Conservation (phyloP, 1,140 invertebrate genomes). For the Panagrolaimus sp. region DNA sequence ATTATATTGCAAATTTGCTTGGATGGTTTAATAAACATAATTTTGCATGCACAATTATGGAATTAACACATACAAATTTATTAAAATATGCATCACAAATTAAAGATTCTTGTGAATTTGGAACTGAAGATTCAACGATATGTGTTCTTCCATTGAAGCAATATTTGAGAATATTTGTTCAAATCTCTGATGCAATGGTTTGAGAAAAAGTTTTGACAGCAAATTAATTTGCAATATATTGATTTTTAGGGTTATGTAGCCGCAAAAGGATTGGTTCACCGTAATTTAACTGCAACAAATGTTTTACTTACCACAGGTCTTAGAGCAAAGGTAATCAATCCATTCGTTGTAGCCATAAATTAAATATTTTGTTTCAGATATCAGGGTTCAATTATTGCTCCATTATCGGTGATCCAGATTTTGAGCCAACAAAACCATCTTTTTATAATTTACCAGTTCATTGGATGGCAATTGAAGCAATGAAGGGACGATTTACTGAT, state of each 20-base stretch:
- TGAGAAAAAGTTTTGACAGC: no score
- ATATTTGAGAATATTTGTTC: constrained; percentile 25
- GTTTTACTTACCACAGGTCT: constrained; percentile 37
- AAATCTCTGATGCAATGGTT: constrained; percentile 36
- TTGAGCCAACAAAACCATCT: constrained; percentile 17
- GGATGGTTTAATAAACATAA: constrained; percentile 36
- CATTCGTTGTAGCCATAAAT: no score
- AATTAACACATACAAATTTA: constrained; percentile 35
- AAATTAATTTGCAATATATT: no score
- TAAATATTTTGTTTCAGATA: no score
- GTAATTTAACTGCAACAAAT: constrained; percentile 31
- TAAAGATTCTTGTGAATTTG: constrained; percentile 18
- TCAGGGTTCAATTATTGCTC: constrained; percentile 34
- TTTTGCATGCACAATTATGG: constrained; percentile 30
- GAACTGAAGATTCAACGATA: background rate
- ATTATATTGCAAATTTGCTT: constrained; percentile 30
- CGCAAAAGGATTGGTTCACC: constrained; percentile 29
- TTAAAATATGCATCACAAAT: constrained; percentile 36
- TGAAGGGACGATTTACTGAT: constrained; percentile 27
- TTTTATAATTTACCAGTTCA: constrained; percentile 23
- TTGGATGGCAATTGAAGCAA: constrained; percentile 31
- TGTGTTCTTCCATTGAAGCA: constrained; percentile 17
- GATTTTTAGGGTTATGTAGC: constrained; percentile 28
- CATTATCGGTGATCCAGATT: constrained; percentile 22
- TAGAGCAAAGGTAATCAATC: constrained; percentile 31